A percentile compares a stretch with the other conserved stretches of the same genome.
phyloP scores from a whole-genome alignment of 2,888 invertebrate genomes.

The Campoplex nolae region DNA sequence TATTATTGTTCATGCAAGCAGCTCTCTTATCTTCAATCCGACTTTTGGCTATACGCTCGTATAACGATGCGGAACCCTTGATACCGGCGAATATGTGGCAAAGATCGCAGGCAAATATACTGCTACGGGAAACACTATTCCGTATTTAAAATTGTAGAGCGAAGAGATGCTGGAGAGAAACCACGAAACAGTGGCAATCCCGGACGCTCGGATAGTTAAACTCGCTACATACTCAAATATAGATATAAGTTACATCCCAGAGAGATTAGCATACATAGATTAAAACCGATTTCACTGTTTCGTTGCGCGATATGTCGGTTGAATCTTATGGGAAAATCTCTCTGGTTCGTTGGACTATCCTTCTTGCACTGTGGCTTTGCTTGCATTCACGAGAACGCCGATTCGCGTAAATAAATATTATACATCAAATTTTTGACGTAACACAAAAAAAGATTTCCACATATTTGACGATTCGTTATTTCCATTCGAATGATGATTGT shows the following conservation, averaged over 20 bases:
- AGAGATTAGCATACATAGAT: constrained; percentile 75
- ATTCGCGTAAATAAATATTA: constrained; percentile 5
- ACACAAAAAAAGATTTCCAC: background rate
- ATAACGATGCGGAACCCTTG: constrained; percentile 30
- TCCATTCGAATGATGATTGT: background rate
- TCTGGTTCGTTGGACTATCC: constrained; percentile 57
- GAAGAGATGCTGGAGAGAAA: constrained; percentile 41
- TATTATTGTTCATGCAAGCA: constrained; percentile 2
- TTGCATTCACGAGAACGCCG: constrained; percentile 12
- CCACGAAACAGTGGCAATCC: constrained; percentile 58
- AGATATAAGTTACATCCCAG: constrained; percentile 48
- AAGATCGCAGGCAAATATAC: constrained; percentile 54
- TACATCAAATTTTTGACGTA: background rate
- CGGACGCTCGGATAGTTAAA: constrained; percentile 33
- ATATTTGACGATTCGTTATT: background rate
- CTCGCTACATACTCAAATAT: background rate
- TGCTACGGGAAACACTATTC: constrained; percentile 39
- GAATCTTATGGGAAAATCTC: constrained; percentile 67
- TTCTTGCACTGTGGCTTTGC: background rate
- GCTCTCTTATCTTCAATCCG: constrained; percentile 54
- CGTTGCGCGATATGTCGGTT: constrained; percentile 69
- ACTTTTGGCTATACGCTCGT: constrained; percentile 49
- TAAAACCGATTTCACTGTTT: constrained; percentile 75
- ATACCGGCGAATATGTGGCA: constrained; percentile 46
- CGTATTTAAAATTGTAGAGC: constrained; percentile 19